Conservation (phyloP, 2,888 invertebrate species). For the Copidosoma aretas region DNA sequence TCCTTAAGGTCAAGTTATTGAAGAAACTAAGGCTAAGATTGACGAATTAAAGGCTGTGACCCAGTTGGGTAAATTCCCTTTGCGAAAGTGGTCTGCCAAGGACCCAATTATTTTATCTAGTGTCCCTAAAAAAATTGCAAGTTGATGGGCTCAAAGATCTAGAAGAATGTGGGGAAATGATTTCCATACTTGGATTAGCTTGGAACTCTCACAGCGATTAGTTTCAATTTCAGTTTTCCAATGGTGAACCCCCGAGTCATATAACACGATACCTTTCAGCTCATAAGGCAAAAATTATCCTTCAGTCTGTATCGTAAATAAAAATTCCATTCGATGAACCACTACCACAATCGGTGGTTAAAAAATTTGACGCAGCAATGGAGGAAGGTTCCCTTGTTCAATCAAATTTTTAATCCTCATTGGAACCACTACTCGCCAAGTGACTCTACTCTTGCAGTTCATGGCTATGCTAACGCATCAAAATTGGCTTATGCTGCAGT, state of each 20-base stretch:
- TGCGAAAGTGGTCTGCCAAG: not conserved
- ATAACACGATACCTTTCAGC: too few species aligned
- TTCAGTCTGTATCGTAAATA: too few species aligned
- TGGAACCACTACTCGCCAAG: not conserved
- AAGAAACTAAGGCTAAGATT: too few species aligned
- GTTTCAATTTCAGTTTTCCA: not conserved
- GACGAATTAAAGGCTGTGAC: too few species aligned
- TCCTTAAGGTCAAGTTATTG: not conserved
- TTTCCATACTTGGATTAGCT: not conserved
- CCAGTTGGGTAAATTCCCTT: too few species aligned
- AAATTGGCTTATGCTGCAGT: not conserved
- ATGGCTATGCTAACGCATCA: slow-evolving; percentile 2
- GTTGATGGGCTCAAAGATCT: not conserved
- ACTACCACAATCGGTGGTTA: not conserved
- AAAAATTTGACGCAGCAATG: not conserved
- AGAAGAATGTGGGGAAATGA: not conserved
- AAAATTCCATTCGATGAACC: not conserved
- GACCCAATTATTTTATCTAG: not conserved
- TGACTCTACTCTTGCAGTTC: not conserved
- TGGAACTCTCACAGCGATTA: not conserved
- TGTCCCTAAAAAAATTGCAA: not conserved
- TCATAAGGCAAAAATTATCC: too few species aligned
- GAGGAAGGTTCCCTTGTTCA: not conserved
- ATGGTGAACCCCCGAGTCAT: too few species aligned
- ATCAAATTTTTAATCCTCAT: not conserved